Evolutionary conservation across 2,888 invertebrate species (phyloP), one percentile per base, ranked within the genome.

Genomic region (Adela reaumurella): DNA sequence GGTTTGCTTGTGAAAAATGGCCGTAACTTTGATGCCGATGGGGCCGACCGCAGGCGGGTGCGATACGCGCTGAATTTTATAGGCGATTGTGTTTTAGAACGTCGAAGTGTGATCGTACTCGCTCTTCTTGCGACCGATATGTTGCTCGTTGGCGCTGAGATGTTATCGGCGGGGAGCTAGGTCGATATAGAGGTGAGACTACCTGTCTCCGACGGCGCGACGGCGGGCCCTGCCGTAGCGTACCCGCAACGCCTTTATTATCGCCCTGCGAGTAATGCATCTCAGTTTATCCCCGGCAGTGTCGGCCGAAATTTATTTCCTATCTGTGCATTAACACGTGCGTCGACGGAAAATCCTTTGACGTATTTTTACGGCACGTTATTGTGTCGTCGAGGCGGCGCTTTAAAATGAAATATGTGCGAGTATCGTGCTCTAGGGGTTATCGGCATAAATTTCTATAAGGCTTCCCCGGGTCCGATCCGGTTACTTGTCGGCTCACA

Each of bases 321-420:
- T 35, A 35, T 35, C 35, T 35, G 35, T 35, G 35, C 35, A 35
- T 35, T 35, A 35, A 35, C 35, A 14, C 11, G 11, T 8, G 35
- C 35, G 18, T 29, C n/a, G 46, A 8, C 17, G 17, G 41, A 18
- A 50, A 50, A 48, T 50, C 45, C 49, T 52, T 18, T 20, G 47
- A 45, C 46, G 43, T 48, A 49, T 46, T 50, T 49, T 50, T 48
- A 48, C 44, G 45, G 19, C 29, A 45, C 46, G 52, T 48, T 45
- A 19, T 49, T 45, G 46, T 44, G 46, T 44, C 50, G 48, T 44
- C 49, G 50, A 50, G 52, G 52, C 48, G 50, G 50, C 43, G 52
- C 46, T 52, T 50, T 50, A 43, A 42, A 48, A 29, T 48, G 50
- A 50, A 52, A 50, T 52, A 52, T 52, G 47, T 46, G 52, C 41